phyloP scores from a whole-genome alignment of 2,797 vertebrate genomes.

The Pterois miles region DNA sequence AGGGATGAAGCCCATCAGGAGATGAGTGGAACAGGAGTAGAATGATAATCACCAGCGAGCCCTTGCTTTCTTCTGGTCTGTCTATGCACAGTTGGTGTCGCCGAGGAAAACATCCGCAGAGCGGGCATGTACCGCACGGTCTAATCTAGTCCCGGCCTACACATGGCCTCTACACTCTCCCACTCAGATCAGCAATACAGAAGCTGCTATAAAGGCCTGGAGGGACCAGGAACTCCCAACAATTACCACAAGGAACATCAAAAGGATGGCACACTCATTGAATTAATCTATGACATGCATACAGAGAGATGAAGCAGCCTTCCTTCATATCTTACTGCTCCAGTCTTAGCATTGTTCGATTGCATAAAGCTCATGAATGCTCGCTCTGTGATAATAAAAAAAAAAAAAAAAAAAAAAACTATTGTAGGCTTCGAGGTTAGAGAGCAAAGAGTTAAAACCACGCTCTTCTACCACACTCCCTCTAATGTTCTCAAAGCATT shows the following conservation, averaged over 20 bases:
- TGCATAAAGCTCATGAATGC: conserved; percentile 46
- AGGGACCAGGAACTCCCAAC: conserved; percentile 49
- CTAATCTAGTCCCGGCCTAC: conserved; percentile 47
- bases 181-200: conserved; percentile 38
- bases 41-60: conserved; percentile 63
- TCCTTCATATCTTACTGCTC: conserved; percentile 47
- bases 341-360: conserved; percentile 45
- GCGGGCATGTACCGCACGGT: conserved; percentile 19
- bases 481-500: conserved; percentile 61
- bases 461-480: conserved; percentile 6
- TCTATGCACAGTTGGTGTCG: conserved; percentile 35
- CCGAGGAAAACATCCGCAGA: conserved; percentile 13
- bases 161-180: conserved; percentile 25
- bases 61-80: conserved; percentile 18
- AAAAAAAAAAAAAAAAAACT: conserved; percentile 32
- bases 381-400: conserved; percentile 22
- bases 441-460: conserved; percentile 53
- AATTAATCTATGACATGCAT: conserved; percentile 57
- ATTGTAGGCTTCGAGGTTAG: conserved; percentile 24
- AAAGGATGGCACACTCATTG: conserved; percentile 42
- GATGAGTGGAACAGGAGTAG: conserved; percentile 46
- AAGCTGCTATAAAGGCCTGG: conserved; percentile 30
- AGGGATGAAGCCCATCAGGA: conserved; percentile 52
- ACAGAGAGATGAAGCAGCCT: conserved; percentile 40
- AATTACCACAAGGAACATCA: conserved; percentile 62